Evolutionary conservation across 2,113 vertebrate genomes (phyloP).

Genomic region (Calyptomena viridis): DNA sequence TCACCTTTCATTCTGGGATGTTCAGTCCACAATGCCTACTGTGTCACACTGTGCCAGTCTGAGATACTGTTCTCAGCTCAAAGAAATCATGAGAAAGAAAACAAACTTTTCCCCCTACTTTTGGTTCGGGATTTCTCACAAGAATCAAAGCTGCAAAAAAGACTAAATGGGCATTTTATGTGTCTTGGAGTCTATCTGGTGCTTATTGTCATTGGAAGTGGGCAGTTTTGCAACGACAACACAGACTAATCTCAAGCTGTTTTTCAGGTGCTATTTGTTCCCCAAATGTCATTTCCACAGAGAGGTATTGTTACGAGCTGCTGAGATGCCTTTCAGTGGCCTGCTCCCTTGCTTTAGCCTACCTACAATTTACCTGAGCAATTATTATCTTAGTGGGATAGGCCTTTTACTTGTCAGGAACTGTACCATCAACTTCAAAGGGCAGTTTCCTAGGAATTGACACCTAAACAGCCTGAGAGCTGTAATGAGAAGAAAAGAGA

Average conservation of each 20-base stretch:
- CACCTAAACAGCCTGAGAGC: slow-evolving; percentile 14
- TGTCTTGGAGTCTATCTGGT: not conserved
- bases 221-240: not conserved
- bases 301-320: not conserved
- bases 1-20: not conserved
- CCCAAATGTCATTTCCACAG: slow-evolving; percentile 24
- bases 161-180: not conserved
- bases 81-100: not conserved
- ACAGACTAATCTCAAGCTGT: not conserved
- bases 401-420: not conserved
- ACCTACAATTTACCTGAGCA: slow-evolving; percentile 24
- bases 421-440: slow-evolving; percentile 33
- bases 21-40: not conserved
- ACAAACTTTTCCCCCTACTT: not conserved
- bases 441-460: slow-evolving; percentile 17
- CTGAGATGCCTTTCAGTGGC: not conserved
- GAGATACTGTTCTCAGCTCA: not conserved
- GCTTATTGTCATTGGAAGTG: not conserved
- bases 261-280: not conserved
- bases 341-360: not conserved
- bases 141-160: not conserved
- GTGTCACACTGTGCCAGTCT: not conserved
- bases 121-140: not conserved
- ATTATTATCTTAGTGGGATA: slow-evolving; percentile 46
- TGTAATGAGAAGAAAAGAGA: slow-evolving; percentile 13